These are phyloP conservation scores for Nesometra sesokonis DNA, from an alignment of 35 echinoderm and acorn worm species.

Conservation along the genomic window DNA sequence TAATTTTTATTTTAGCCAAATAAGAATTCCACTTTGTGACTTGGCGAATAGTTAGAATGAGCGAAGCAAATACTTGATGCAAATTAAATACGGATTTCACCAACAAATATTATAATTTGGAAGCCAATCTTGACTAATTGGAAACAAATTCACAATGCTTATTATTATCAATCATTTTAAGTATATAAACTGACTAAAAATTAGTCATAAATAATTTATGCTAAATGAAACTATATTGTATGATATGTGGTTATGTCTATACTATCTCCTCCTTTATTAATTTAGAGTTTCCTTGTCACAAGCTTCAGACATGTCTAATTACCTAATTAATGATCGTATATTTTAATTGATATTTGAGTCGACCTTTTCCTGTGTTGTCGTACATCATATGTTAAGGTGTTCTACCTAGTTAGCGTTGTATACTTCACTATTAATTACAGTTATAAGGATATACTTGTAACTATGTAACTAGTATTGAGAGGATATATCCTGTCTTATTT, in stretches of 20 bases:
- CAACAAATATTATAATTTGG: no score
- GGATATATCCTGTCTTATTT: no score
- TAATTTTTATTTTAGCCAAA: no score
- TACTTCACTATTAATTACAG: neutral
- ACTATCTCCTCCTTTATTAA: neutral
- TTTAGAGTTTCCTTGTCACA: neutral
- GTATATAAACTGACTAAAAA: neutral
- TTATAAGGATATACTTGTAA: no score
- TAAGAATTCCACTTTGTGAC: no score
- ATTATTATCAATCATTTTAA: neutral
- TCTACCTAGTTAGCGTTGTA: neutral
- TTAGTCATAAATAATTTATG: neutral
- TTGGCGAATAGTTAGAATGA: no score
- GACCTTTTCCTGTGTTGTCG: neutral
- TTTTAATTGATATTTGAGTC: neutral
- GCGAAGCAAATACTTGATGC: no score
- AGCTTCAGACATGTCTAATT: neutral
- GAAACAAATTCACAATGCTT: neutral
- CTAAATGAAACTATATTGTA: neutral
- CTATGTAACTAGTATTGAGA: no score
- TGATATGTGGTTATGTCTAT: neutral
- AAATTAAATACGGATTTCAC: no score
- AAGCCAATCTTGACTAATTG: neutral
- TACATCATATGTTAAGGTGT: neutral
- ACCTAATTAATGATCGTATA: neutral